These are phyloP conservation scores for Burhinus oedicnemus DNA, from an alignment of 2,113 vertebrate species.

Conservation along the genomic window DNA sequence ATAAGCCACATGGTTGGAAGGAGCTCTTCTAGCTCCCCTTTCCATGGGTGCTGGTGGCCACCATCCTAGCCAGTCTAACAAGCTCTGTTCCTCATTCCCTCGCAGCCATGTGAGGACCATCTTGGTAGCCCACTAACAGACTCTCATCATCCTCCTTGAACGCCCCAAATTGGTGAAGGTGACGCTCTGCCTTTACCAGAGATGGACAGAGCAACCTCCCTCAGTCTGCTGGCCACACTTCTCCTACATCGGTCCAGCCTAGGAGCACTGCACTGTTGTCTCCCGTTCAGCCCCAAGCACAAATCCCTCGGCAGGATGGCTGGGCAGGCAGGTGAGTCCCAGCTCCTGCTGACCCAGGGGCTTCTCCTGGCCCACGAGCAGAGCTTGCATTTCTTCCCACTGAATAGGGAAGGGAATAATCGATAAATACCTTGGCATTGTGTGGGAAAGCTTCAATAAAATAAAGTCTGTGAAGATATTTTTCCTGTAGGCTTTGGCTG, in stretches of 20 bases:
- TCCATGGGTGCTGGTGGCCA: background rate
- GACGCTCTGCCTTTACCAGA: background rate
- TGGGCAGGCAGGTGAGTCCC: background rate
- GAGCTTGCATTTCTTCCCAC: background rate
- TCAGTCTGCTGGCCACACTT: background rate
- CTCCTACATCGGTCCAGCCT: background rate
- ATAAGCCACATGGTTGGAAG: background rate
- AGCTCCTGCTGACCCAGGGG: background rate
- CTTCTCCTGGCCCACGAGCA: background rate
- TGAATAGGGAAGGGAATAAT: background rate
- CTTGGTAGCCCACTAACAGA: background rate
- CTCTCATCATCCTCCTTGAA: background rate
- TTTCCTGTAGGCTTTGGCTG: background rate
- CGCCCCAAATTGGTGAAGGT: background rate
- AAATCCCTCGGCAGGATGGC: fast-evolving
- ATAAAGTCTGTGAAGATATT: background rate
- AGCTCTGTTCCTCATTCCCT: background rate
- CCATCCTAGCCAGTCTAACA: background rate
- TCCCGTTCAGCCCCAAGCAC: background rate
- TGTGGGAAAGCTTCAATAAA: background rate
- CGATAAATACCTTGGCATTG: background rate
- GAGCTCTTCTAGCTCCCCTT: background rate
- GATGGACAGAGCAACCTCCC: background rate
- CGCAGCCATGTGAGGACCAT: fast-evolving
- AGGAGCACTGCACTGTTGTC: too few relatives aligned